Conservation (phyloP, 2,797 vertebrate genomes). For the Discoglossus pictus region DNA sequence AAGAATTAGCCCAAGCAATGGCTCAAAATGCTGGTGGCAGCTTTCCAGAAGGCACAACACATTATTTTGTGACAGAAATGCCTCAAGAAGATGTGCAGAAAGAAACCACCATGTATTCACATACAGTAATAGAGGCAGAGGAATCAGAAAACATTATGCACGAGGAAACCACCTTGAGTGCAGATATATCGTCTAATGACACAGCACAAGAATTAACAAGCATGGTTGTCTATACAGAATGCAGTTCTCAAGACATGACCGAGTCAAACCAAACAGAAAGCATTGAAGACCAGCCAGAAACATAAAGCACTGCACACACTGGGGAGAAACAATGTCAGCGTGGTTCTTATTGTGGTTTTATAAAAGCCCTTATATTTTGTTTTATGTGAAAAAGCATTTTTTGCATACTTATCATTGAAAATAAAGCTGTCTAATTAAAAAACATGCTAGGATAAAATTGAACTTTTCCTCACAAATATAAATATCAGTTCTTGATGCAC, state of each 20-base stretch:
- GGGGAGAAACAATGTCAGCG: not conserved
- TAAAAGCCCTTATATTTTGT: not conserved
- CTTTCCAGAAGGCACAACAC: conserved; percentile 76
- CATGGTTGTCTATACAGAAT: conserved; percentile 86
- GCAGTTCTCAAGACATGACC: conserved; percentile 68
- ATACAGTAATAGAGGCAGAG: conserved; percentile 66
- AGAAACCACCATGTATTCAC: conserved; percentile 72
- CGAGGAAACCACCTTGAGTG: conserved; percentile 53
- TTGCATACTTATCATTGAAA: not conserved
- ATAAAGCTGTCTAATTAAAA: too few relatives aligned
- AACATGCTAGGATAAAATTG: not conserved
- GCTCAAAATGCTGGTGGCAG: conserved; percentile 59
- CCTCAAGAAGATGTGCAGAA: conserved; percentile 79
- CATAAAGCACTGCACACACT: conserved; percentile 36
- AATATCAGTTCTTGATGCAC: not conserved
- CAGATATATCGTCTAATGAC: conserved; percentile 53
- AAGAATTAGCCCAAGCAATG: conserved; percentile 76
- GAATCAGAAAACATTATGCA: conserved; percentile 63
- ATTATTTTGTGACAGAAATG: conserved; percentile 94
- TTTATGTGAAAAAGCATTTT: not conserved
- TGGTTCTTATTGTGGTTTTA: not conserved
- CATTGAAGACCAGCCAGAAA: conserved; percentile 55
- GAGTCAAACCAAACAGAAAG: conserved; percentile 68
- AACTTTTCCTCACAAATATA: conserved; percentile 13
- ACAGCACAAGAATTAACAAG: conserved; percentile 67